Conservation (phyloP, 2,888 invertebrate species). For the Brassicogethes aeneus region DNA sequence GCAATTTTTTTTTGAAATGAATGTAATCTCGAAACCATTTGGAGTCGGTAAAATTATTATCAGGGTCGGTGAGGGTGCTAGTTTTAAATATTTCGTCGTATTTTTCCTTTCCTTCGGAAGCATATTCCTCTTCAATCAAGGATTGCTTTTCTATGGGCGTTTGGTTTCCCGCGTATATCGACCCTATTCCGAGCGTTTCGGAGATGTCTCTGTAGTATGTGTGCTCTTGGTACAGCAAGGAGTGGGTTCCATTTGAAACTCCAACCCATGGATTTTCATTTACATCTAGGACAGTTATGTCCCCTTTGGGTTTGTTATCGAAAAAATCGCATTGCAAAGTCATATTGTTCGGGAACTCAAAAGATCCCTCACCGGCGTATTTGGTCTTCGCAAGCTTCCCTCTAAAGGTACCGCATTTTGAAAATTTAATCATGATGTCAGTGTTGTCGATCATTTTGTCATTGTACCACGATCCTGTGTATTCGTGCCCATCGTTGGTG, state of each 20-base stretch:
- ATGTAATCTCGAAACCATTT: constrained; percentile 24
- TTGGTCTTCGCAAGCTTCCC: constrained; percentile 43
- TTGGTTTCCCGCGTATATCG: too few species aligned
- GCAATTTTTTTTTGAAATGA: constrained; percentile 19
- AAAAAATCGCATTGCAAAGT: constrained; percentile 42
- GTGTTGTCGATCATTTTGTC: constrained; percentile 42
- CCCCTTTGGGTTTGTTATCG: constrained; percentile 45
- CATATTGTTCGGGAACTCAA: constrained; percentile 46
- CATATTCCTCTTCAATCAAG: constrained; percentile 8
- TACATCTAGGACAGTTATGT: constrained; percentile 43
- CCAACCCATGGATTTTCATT: constrained; percentile 49
- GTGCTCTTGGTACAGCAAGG: constrained; percentile 5
- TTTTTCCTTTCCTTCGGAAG: constrained; percentile 15
- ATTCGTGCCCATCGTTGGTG: constrained; percentile 50
- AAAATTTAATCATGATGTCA: constrained; percentile 38
- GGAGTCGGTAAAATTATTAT: constrained; percentile 20
- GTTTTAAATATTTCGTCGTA: constrained; percentile 29
- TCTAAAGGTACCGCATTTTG: constrained; percentile 42
- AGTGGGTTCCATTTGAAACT: constrained; percentile 3
- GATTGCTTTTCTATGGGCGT: constrained; percentile 5
- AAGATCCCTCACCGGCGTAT: constrained; percentile 44
- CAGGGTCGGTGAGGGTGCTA: constrained; percentile 17
- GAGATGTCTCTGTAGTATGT: too few species aligned
- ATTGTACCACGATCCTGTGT: constrained; percentile 47
- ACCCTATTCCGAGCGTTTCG: too few species aligned